Evolutionary conservation across 1,140 invertebrate species (phyloP).

Genomic region (Temnothorax longispinosus): DNA sequence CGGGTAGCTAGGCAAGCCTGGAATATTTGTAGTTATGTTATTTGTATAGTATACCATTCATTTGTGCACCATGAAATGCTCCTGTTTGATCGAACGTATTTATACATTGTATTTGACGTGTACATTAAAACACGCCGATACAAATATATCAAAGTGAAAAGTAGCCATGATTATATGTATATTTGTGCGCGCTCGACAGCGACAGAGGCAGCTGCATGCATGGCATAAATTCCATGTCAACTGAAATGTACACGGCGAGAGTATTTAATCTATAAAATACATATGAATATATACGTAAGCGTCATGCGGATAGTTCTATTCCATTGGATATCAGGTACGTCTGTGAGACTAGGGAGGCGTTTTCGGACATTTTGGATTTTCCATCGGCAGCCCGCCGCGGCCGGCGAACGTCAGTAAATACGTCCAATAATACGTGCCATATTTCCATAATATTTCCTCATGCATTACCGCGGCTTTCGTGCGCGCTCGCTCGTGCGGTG

Average conservation of each 20-base stretch:
- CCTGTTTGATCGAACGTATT: conserved; percentile 31
- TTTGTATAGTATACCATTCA: conserved; percentile 6
- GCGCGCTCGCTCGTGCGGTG: conserved; percentile 21
- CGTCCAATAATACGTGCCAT: conserved; percentile 59
- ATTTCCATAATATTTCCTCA: conserved; percentile 66
- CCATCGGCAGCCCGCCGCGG: conserved; percentile 42
- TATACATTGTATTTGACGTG: conserved; percentile 33
- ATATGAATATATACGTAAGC: conserved; percentile 27
- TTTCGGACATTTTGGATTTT: conserved; percentile 49
- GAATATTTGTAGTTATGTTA: conserved; percentile 14
- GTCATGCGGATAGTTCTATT: conserved; percentile 63
- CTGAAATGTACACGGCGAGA: background rate
- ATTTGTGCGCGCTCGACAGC: background rate
- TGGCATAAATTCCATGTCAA: conserved; percentile 39
- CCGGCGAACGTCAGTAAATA: conserved; percentile 45
- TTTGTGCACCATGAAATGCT: background rate
- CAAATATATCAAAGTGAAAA: conserved; percentile 46
- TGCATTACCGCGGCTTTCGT: conserved; percentile 38
- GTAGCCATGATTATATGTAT: conserved; percentile 11
- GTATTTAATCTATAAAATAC: conserved; percentile 53
- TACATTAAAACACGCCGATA: conserved; percentile 47
- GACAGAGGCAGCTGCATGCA: conserved; percentile 6
- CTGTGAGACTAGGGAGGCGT: background rate
- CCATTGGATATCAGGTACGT: conserved; percentile 48
- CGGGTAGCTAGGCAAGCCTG: background rate